These are phyloP conservation scores for Spea bombifrons DNA, from an alignment of 2,113 vertebrate genomes.

Conservation along the genomic window DNA sequence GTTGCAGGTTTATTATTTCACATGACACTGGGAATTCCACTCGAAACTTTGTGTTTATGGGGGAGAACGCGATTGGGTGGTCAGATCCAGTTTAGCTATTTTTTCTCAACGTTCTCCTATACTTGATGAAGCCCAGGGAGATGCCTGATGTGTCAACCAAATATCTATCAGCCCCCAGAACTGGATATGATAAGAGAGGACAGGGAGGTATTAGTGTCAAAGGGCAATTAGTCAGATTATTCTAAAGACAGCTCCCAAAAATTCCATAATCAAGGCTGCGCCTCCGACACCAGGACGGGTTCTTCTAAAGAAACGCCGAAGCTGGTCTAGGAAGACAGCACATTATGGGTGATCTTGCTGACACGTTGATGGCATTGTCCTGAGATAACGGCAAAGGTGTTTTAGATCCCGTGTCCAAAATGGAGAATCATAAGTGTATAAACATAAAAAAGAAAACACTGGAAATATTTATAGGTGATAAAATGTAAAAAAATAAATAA, in stretches of 20 bases:
- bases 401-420: no score
- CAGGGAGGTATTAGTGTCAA: constrained; percentile 19
- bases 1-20: background rate
- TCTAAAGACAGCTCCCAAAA: constrained; percentile 20
- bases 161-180: constrained; percentile 13
- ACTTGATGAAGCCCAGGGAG: constrained; percentile 4
- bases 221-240: background rate
- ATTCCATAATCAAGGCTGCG: constrained; percentile 10
- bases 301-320: constrained; percentile 34
- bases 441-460: no score
- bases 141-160: background rate
- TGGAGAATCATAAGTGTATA: no score
- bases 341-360: constrained; percentile 51
- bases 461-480: no score
- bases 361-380: constrained; percentile 52
- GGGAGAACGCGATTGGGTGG: background rate
- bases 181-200: background rate
- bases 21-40: background rate
- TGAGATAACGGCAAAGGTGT: no score
- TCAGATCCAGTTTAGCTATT: background rate
- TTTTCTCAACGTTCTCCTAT: constrained; percentile 1
- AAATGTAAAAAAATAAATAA: no score
- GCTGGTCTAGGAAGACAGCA: constrained; percentile 51
- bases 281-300: constrained; percentile 37
- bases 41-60: background rate